Evolutionary conservation across 2,888 invertebrate genomes (phyloP), one percentile per base, ranked within the genome.

Genomic region (Aethes cnicana): DNA sequence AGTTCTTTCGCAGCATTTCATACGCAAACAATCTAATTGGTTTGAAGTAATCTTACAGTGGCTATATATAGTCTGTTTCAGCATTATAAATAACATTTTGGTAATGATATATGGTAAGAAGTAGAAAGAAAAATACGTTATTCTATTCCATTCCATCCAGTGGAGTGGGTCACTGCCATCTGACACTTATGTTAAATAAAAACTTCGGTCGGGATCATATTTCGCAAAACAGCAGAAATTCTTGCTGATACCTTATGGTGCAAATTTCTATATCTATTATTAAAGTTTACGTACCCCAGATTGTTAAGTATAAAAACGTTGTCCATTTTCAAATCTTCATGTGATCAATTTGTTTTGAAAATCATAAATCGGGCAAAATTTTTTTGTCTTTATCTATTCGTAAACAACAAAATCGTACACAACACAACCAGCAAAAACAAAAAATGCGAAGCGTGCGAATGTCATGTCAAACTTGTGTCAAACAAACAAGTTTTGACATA

Each of bases 301-400:
- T 85, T 86, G 54, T 87, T 84, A 23, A 87, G 67, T 59, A 87
- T 80, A 59, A 74, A 75, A 23, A 74, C 71, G 66, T 81, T 86
- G 68, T 87, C 86, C 87, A 87, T 87, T 48, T 61, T 71, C 33
- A 26, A 59, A 62, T 62, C 61, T 57, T 56, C 35, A 56, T 47
- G 57, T 69, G 67, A 66, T 55, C 3, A 30, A 8, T 11, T 14
- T 16, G 4, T 4, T 30, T 14, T 1, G 9, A 18, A 35, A 32
- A 23, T 8, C 16, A 25, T 4, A 7, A 33, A 33, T 14, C 16
- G 11, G 30, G 1, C 4, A 6, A 52, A 30, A 36, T 8, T 18
- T 26, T n/a, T 32, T 33, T 25, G 25, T 7, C 21, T 11, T 11
- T 21, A 44, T 30, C n/a, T n/a, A n/a, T 52, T 52, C 26, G 20